A percentile compares a stretch with the other conserved stretches of the same genome.
Evolutionary conservation across 2,888 invertebrate species (phyloP).

Genomic region (Physocephala rufipes): DNA sequence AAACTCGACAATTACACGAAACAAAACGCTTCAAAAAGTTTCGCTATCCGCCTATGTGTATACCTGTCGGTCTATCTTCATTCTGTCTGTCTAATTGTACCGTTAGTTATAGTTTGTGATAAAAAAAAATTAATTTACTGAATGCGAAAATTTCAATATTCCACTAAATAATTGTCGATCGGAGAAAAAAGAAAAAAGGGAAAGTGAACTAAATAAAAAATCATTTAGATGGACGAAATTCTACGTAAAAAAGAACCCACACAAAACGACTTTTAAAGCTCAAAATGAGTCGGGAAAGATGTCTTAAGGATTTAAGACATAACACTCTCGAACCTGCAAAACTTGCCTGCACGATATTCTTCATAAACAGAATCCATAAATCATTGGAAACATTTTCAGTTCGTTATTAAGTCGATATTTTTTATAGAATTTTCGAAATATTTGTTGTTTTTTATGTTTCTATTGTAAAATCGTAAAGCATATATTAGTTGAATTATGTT

Average conservation of each 20-base stretch:
- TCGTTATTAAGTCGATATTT: neutral
- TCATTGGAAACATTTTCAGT: neutral
- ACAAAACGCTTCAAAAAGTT: constrained; percentile 19
- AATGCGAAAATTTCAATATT: constrained; percentile 45
- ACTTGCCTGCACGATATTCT: constrained; percentile 20
- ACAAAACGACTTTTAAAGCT: too few relatives aligned
- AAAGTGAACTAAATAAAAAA: too few relatives aligned
- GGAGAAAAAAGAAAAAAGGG: neutral
- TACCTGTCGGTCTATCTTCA: constrained; percentile 13
- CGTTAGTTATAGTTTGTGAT: constrained; percentile 64
- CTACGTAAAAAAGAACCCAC: too few relatives aligned
- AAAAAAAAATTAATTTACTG: constrained; percentile 57
- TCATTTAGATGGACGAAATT: too few relatives aligned
- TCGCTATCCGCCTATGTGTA: constrained; percentile 10
- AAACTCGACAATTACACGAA: constrained; percentile 41
- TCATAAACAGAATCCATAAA: neutral
- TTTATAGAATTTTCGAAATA: neutral
- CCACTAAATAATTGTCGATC: constrained; percentile 15
- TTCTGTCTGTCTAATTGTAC: constrained; percentile 46
- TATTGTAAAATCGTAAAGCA: constrained; percentile 4
- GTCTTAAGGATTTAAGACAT: neutral
- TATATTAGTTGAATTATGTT: constrained; percentile 33
- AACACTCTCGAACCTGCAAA: neutral
- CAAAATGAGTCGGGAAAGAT: too few relatives aligned
- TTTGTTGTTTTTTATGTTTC: neutral